Evolutionary conservation across 2,797 vertebrate species (phyloP).

Genomic region (Morelia viridis): DNA sequence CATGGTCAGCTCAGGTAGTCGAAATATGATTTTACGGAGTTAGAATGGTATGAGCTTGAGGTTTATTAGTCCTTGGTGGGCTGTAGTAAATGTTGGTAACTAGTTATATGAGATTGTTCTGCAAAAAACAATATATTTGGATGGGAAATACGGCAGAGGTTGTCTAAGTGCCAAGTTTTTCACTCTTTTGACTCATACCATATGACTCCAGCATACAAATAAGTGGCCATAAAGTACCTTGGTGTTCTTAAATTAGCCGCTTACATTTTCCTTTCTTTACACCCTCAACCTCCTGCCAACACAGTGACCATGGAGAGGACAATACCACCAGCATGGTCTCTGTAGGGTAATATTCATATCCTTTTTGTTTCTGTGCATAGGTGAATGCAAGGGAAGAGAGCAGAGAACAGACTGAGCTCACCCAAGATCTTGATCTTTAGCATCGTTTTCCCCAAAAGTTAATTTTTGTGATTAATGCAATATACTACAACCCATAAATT

Average conservation of each 20-base stretch:
- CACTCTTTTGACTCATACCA: not conserved
- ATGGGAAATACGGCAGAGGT: fast-evolving
- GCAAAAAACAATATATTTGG: fast-evolving
- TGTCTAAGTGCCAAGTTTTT: slow-evolving; percentile 1
- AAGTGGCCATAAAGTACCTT: slow-evolving; percentile 15
- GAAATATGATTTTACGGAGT: not conserved
- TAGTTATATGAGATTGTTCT: not conserved
- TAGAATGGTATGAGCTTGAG: not conserved
- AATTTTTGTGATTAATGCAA: slow-evolving; percentile 78
- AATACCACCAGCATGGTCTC: slow-evolving; percentile 45
- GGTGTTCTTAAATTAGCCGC: slow-evolving; percentile 41
- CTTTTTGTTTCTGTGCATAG: slow-evolving; percentile 44
- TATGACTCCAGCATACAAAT: not conserved
- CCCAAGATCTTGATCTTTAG: slow-evolving; percentile 73
- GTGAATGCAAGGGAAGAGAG: slow-evolving; percentile 39
- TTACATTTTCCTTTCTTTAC: slow-evolving; percentile 41
- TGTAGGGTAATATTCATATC: slow-evolving; percentile 52
- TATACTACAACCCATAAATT: slow-evolving; percentile 71
- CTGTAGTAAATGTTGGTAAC: not conserved
- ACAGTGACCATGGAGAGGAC: slow-evolving; percentile 40
- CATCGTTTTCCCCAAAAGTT: slow-evolving; percentile 75
- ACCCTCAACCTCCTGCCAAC: slow-evolving; percentile 30
- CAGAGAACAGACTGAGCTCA: slow-evolving; percentile 55
- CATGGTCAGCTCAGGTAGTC: not conserved
- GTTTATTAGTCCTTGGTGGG: not conserved